These are phyloP conservation scores for Montipora foliosa DNA, from an alignment of 64 coral and sea anemone genomes.

Conservation along the genomic window DNA sequence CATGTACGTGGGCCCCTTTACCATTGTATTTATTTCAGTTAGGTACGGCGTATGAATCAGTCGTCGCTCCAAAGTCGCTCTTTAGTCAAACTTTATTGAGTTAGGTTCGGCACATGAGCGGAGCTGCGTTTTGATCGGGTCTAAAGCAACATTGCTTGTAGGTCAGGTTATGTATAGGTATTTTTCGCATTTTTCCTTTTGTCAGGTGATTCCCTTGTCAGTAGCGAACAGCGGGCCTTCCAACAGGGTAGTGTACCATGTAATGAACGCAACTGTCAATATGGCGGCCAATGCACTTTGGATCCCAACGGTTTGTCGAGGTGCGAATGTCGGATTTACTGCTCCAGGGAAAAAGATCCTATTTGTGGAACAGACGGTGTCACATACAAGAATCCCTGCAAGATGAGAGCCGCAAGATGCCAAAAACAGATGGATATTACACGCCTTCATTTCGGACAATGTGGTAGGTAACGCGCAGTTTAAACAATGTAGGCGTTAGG, in stretches of 20 bases:
- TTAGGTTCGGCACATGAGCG: no score
- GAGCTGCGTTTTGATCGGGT: no score
- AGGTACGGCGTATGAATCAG: no score
- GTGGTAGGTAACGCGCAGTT: constrained; percentile 56
- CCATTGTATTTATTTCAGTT: no score
- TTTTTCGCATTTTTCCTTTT: neutral
- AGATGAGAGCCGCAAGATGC: constrained; percentile 73
- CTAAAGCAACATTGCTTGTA: no score
- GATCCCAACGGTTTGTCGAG: constrained; percentile 44
- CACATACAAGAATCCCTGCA: constrained; percentile 85
- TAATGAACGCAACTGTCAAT: constrained; percentile 65
- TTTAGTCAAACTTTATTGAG: no score
- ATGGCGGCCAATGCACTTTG: constrained; percentile 67
- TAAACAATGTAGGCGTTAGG: no score
- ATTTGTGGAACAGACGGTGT: constrained; percentile 88
- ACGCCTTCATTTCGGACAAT: constrained; percentile 75
- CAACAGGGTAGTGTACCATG: constrained; percentile 41
- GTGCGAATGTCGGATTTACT: constrained; percentile 75
- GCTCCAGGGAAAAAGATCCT: constrained; percentile 79
- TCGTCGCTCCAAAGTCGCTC: no score
- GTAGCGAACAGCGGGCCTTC: neutral
- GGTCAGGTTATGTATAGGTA: no score
- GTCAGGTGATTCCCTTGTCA: neutral
- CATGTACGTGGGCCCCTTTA: no score
- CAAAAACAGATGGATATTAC: constrained; percentile 76